Conservation (phyloP, 2,888 invertebrate genomes). For the Lampropteryx suffumata region DNA sequence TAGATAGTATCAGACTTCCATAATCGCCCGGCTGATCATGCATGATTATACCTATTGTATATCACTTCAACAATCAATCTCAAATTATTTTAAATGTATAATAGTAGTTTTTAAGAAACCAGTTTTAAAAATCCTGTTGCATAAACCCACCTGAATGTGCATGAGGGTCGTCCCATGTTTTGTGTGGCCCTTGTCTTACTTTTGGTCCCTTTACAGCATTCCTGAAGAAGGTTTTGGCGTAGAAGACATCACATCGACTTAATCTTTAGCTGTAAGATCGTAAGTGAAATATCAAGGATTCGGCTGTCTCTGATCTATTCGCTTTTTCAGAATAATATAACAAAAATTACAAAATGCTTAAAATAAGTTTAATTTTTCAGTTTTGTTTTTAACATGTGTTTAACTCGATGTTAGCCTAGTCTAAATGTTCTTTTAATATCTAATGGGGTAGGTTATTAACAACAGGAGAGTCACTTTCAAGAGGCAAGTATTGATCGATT, state of each 20-base stretch:
- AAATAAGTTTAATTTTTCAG: conserved; percentile 25
- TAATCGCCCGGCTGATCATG: too few species aligned
- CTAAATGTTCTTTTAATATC: neutral
- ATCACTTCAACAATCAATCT: too few species aligned
- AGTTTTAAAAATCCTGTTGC: conserved; percentile 11
- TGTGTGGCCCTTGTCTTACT: conserved; percentile 67
- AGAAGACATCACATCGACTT: conserved; percentile 70
- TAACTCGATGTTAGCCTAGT: conserved; percentile 8
- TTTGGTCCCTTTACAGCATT: conserved; percentile 86
- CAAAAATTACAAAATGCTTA: conserved; percentile 6
- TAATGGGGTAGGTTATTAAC: neutral
- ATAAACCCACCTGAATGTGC: conserved; percentile 33
- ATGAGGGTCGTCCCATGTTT: conserved; percentile 43
- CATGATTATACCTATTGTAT: too few species aligned
- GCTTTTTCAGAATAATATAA: conserved; percentile 31
- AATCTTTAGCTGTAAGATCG: conserved; percentile 83
- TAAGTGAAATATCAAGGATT: conserved; percentile 64
- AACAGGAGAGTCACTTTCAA: neutral
- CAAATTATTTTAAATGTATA: too few species aligned
- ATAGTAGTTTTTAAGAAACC: conserved; percentile 4
- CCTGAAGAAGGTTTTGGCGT: conserved; percentile 91
- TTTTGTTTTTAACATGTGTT: conserved; percentile 32
- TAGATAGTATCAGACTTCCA: too few species aligned
- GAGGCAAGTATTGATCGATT: neutral
- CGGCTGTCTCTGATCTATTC: conserved; percentile 48